phyloP scores from a whole-genome alignment of 2,888 invertebrate genomes.

The Loripinus fragilis region DNA sequence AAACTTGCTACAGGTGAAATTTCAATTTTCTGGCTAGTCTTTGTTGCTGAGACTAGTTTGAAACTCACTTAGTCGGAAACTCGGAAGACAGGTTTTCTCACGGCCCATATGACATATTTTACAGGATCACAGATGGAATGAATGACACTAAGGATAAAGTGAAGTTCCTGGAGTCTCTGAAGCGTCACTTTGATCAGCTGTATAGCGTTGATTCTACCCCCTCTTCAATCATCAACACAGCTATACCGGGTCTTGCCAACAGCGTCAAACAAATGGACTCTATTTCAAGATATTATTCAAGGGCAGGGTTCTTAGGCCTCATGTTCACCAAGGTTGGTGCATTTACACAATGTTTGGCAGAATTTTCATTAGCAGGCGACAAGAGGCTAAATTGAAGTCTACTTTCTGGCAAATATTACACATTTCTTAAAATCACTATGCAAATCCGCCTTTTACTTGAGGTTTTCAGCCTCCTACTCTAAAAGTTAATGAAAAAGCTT shows the following conservation, averaged over 20 bases:
- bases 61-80: too few species aligned
- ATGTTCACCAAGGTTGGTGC: conserved; percentile 79
- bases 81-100: too few species aligned
- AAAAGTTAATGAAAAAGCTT: too few species aligned
- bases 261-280: conserved; percentile 83
- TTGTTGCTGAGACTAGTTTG: too few species aligned
- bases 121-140: conserved; percentile 83
- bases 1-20: too few species aligned
- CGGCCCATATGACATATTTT: neutral
- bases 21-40: too few species aligned
- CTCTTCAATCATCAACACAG: conserved; percentile 77
- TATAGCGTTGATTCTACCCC: conserved; percentile 80
- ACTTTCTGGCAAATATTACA: too few species aligned
- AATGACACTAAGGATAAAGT: conserved; percentile 84
- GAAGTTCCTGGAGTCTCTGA: conserved; percentile 82
- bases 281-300: conserved; percentile 81
- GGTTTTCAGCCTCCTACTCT: too few species aligned
- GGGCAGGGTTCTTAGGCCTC: conserved; percentile 82
- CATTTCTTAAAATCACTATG: too few species aligned
- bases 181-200: conserved; percentile 81
- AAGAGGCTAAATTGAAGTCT: too few species aligned
- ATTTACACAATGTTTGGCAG: neutral
- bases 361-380: too few species aligned
- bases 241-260: conserved; percentile 81
- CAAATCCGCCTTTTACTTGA: too few species aligned